These are phyloP conservation scores for Coptotermes formosanus DNA, from an alignment of 1,140 invertebrate species.

Conservation along the genomic window DNA sequence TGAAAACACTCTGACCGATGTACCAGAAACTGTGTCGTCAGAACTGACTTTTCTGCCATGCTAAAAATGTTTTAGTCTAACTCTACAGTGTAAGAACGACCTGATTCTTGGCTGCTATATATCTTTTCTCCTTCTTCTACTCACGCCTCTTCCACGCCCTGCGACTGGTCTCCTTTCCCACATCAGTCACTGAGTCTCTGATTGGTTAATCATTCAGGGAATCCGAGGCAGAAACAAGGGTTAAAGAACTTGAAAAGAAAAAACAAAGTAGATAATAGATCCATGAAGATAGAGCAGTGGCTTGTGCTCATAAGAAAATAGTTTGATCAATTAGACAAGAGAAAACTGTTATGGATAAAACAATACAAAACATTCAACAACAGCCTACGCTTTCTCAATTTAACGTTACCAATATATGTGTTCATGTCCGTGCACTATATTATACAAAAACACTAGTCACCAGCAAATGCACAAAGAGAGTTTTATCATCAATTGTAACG, in stretches of 20 bases:
- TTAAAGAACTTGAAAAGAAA: constrained; percentile 8
- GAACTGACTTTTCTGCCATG: too few species aligned
- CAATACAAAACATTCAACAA: too few species aligned
- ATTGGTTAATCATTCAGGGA: constrained; percentile 29
- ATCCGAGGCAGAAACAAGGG: background rate
- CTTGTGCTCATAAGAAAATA: background rate
- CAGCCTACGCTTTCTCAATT: too few species aligned
- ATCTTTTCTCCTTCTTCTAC: constrained; percentile 5
- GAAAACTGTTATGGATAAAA: too few species aligned
- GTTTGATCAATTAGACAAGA: background rate
- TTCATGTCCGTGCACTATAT: too few species aligned
- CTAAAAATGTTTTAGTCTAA: background rate
- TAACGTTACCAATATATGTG: too few species aligned
- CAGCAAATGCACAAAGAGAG: too few species aligned
- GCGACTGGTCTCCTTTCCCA: constrained; percentile 20
- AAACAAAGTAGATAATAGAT: background rate
- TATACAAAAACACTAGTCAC: too few species aligned
- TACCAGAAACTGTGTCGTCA: too few species aligned
- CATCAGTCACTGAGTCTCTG: constrained; percentile 21
- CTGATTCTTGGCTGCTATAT: background rate
- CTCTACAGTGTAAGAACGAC: background rate
- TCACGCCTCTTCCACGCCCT: background rate
- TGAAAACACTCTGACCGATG: too few species aligned
- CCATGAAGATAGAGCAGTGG: background rate
- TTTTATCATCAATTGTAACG: too few species aligned